phyloP scores from a whole-genome alignment of 2,113 vertebrate species.

The Felis chaus region DNA sequence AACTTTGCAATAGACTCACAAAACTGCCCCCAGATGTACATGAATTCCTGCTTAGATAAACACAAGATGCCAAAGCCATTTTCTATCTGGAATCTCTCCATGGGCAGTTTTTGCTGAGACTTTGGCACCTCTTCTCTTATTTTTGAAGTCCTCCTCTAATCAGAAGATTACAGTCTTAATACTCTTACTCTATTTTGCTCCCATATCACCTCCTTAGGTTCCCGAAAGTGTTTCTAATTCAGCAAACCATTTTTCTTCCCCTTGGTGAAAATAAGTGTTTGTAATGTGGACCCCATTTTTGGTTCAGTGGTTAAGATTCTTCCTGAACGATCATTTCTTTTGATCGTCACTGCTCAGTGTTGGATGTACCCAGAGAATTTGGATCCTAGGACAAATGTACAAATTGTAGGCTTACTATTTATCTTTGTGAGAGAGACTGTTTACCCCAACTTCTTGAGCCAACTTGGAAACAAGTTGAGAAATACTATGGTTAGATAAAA shows the following conservation, averaged over 20 bases:
- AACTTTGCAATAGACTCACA: not conserved
- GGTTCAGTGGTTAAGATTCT: not conserved
- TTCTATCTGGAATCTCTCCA: not conserved
- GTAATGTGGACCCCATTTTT: not conserved
- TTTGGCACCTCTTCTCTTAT: not conserved
- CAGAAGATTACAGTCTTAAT: not conserved
- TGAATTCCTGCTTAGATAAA: not conserved
- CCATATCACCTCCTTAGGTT: not conserved
- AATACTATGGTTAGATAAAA: constrained; percentile 35
- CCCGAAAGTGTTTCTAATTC: not conserved
- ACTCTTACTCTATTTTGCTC: not conserved
- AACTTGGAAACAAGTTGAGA: constrained; percentile 36
- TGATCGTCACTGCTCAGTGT: not conserved
- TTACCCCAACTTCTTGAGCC: constrained; percentile 20
- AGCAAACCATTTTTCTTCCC: not conserved
- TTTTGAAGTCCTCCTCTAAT: not conserved
- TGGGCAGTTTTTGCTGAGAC: not conserved
- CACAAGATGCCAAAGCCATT: not conserved
- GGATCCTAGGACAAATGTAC: not conserved
- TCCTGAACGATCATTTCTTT: not conserved
- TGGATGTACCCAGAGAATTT: not conserved
- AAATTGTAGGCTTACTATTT: not conserved
- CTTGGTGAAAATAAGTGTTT: not conserved
- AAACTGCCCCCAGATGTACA: not conserved
- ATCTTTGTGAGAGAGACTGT: not conserved